Evolutionary conservation across 2,113 vertebrate genomes (phyloP).

Genomic region (Indri indri): DNA sequence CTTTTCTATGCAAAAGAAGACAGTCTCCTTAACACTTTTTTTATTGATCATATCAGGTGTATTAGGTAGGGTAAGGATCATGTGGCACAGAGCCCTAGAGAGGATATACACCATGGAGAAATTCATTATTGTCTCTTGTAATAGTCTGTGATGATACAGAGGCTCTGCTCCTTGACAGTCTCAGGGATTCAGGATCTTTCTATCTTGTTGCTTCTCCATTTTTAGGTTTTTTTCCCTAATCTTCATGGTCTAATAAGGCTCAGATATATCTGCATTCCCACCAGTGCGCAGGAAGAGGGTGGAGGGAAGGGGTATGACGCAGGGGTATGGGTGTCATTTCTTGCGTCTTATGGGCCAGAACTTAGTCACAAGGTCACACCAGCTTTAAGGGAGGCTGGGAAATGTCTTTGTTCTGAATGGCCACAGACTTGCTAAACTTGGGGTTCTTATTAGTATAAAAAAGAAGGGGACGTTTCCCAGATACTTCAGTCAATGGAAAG

Average conservation of each 20-base stretch:
- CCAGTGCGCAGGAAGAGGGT: background rate
- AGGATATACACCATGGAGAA: background rate
- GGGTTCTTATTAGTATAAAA: background rate
- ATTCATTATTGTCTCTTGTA: background rate
- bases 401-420: background rate
- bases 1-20: background rate
- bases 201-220: background rate
- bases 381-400: background rate
- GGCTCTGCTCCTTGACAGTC: background rate
- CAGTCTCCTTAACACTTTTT: background rate
- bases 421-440: background rate
- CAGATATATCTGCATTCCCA: background rate
- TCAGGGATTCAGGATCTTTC: background rate
- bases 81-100: background rate
- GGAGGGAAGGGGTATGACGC: background rate
- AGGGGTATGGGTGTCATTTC: background rate
- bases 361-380: background rate
- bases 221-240: background rate
- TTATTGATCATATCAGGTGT: background rate
- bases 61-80: background rate
- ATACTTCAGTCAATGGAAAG: background rate
- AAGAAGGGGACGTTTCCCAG: background rate
- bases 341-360: background rate
- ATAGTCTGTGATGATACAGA: background rate
- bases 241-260: background rate